Evolutionary conservation across 2,888 invertebrate species (phyloP).

Genomic region (Tipula confusa): DNA sequence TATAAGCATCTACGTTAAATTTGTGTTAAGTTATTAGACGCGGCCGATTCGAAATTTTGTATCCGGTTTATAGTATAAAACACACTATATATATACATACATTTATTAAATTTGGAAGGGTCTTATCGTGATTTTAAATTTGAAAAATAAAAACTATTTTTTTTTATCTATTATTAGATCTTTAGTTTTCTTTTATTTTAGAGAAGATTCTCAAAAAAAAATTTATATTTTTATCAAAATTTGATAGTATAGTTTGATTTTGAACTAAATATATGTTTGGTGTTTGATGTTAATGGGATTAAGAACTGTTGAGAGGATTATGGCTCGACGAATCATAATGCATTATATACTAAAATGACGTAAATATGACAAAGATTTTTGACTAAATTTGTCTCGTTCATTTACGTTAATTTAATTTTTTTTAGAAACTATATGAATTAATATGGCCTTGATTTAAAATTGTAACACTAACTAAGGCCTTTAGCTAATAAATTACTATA

Average conservation of each 20-base stretch:
- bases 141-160: background rate
- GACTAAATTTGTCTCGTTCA: background rate
- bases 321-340: background rate
- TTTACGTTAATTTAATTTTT: background rate
- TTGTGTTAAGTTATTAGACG: background rate
- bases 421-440: background rate
- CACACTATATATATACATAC: background rate
- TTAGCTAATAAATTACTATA: no score
- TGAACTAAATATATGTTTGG: background rate
- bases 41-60: background rate
- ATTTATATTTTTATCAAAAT: background rate
- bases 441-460: background rate
- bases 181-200: background rate
- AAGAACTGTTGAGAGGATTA: background rate
- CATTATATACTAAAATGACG: background rate
- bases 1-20: background rate
- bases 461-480: no score
- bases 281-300: background rate
- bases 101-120: background rate
- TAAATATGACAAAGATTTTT: background rate
- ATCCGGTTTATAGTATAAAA: background rate
- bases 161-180: background rate
- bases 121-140: background rate
- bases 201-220: background rate
- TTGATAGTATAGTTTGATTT: background rate